These are phyloP conservation scores for Gastracanthus pulcherrimus DNA, from an alignment of 2,888 invertebrate species.

Conservation along the genomic window DNA sequence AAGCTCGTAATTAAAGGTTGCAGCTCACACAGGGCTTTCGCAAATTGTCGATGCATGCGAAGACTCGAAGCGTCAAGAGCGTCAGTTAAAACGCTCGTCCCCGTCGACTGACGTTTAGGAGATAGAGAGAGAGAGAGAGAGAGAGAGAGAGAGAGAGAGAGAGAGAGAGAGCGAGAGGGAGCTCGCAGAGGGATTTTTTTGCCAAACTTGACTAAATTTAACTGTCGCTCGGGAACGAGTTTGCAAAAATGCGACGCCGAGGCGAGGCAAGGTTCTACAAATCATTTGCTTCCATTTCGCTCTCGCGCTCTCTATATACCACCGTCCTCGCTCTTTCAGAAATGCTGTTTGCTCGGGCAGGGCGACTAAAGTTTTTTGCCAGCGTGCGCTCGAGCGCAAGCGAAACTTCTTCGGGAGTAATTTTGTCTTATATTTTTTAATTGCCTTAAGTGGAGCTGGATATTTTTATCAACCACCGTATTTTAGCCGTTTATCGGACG, in stretches of 20 bases:
- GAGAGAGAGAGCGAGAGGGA: background rate
- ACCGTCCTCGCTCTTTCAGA: constrained; percentile 20
- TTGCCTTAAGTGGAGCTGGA: background rate
- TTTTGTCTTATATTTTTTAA: background rate
- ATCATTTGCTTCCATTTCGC: constrained; percentile 22
- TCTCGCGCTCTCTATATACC: background rate
- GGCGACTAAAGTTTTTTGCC: constrained; percentile 21
- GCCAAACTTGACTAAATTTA: constrained; percentile 12
- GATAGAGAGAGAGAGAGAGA: background rate
- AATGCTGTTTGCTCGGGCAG: background rate
- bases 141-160: background rate
- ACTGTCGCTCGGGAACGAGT: constrained; percentile 2
- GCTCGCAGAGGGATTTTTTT: background rate
- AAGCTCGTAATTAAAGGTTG: background rate
- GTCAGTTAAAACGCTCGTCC: background rate
- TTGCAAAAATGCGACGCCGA: background rate
- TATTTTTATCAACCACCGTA: too few species aligned
- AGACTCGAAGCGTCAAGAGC: background rate
- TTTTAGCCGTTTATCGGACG: background rate
- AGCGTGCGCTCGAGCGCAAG: constrained; percentile 49
- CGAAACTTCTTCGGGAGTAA: background rate
- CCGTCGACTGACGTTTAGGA: background rate
- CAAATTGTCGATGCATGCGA: background rate
- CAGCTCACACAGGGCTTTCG: background rate
- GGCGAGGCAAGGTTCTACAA: background rate